Percentiles rank a stretch among this genome's conserved stretches.
These are phyloP conservation scores for Strigamia transsilvanica DNA, from an alignment of 2,888 invertebrate species.

Conservation along the genomic window DNA sequence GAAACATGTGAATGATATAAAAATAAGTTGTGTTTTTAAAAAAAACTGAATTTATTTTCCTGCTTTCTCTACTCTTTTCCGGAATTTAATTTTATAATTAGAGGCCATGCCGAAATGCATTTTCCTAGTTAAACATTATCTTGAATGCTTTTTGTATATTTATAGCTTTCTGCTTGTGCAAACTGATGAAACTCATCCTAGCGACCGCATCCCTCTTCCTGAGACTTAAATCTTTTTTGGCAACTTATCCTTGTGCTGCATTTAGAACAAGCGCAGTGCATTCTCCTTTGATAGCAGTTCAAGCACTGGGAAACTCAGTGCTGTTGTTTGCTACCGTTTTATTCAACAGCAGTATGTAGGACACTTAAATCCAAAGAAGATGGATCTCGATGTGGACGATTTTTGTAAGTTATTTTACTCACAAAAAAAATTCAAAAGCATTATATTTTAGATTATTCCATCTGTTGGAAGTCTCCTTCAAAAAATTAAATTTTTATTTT, in stretches of 20 bases:
- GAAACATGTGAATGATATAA: too few species aligned
- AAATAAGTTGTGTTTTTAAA: not conserved
- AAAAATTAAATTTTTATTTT: too few species aligned
- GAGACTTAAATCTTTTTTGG: slow-evolving; percentile 36
- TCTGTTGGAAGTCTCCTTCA: too few species aligned
- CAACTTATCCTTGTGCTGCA: not conserved
- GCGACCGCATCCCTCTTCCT: slow-evolving; percentile 1
- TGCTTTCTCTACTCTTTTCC: not conserved
- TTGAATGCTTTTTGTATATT: slow-evolving; percentile 10
- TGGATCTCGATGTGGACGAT: not conserved
- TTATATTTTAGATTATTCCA: too few species aligned
- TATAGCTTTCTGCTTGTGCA: slow-evolving; percentile 36
- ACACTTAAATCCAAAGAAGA: not conserved
- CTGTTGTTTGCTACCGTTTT: not conserved
- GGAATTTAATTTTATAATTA: not conserved
- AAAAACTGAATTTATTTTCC: not conserved
- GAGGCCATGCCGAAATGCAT: not conserved
- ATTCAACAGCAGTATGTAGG: not conserved
- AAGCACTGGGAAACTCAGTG: not conserved
- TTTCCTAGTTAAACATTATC: slow-evolving; percentile 15
- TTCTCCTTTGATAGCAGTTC: slow-evolving; percentile 3
- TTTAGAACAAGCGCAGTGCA: slow-evolving; percentile 24
- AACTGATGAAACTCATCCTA: slow-evolving; percentile 16
- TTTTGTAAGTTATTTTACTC: not conserved
- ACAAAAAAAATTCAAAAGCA: not conserved